Percentiles rank a stretch among this genome's conserved stretches.
Conservation (phyloP, 2,113 vertebrate genomes). For the Bothrops jararaca region DNA sequence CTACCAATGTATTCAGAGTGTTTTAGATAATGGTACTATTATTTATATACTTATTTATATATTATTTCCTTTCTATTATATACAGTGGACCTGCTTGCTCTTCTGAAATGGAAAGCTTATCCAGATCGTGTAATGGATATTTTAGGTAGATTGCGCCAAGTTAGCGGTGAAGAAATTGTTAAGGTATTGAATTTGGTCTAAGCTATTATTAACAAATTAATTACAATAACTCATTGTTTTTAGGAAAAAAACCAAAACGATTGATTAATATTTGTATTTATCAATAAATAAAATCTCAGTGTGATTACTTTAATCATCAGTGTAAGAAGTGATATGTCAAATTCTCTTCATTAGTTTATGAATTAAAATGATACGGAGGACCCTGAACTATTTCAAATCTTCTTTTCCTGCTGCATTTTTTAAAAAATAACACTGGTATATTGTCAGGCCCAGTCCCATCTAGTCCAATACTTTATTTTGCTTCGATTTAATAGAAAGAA, state of each 20-base stretch:
- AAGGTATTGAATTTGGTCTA: slow-evolving; percentile 73
- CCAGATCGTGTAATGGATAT: slow-evolving; percentile 92
- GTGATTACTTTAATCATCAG: not conserved
- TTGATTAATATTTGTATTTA: not conserved
- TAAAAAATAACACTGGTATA: not conserved
- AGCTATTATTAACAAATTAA: not conserved
- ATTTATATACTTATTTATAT: not conserved
- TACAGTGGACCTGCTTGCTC: slow-evolving; percentile 88
- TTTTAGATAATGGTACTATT: not conserved
- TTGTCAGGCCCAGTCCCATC: too few species aligned
- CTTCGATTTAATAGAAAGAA: not conserved
- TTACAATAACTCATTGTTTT: not conserved
- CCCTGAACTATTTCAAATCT: not conserved
- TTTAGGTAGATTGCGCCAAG: slow-evolving; percentile 86
- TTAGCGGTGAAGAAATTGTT: slow-evolving; percentile 93
- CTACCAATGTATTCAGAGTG: not conserved
- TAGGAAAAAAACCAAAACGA: not conserved
- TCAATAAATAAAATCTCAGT: not conserved
- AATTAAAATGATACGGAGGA: not conserved
- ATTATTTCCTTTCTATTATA: slow-evolving; percentile 43
- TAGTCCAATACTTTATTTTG: not conserved
- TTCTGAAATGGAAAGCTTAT: slow-evolving; percentile 95
- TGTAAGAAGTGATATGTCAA: not conserved
- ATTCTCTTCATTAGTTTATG: not conserved
- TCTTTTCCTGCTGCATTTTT: not conserved